Conservation (phyloP, 2,888 invertebrate species). For the Poecilus cupreus region DNA sequence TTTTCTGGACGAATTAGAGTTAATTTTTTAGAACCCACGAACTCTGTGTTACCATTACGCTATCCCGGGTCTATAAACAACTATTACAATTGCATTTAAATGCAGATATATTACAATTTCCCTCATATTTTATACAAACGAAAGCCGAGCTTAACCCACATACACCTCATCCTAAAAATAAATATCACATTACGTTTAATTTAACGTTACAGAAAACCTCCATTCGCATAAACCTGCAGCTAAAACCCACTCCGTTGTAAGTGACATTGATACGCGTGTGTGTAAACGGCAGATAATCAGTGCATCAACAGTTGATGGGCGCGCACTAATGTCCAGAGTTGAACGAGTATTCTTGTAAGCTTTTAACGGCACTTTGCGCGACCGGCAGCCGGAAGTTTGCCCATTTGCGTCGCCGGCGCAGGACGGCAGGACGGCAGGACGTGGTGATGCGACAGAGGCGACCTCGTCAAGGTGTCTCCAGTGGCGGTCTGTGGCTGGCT, state of each 20-base stretch:
- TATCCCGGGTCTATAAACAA: no score
- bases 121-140: no score
- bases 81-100: no score
- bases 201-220: no score
- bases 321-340: constrained; percentile 54
- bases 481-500: background rate
- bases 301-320: constrained; percentile 56
- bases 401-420: constrained; percentile 53
- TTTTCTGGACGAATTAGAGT: no score
- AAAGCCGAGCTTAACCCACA: no score
- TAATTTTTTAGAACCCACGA: no score
- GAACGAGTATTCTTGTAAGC: constrained; percentile 60
- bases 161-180: no score
- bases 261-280: constrained; percentile 6
- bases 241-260: background rate
- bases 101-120: no score
- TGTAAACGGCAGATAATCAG: constrained; percentile 54
- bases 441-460: constrained; percentile 22
- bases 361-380: constrained; percentile 59
- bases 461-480: background rate
- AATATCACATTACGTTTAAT: no score
- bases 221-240: no score
- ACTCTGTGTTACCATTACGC: no score
- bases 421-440: background rate
- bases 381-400: constrained; percentile 54